A percentile compares a stretch with the other conserved stretches of the same genome.
phyloP scores from a whole-genome alignment of 1,140 invertebrate genomes.

The Penaeus japonicus region DNA sequence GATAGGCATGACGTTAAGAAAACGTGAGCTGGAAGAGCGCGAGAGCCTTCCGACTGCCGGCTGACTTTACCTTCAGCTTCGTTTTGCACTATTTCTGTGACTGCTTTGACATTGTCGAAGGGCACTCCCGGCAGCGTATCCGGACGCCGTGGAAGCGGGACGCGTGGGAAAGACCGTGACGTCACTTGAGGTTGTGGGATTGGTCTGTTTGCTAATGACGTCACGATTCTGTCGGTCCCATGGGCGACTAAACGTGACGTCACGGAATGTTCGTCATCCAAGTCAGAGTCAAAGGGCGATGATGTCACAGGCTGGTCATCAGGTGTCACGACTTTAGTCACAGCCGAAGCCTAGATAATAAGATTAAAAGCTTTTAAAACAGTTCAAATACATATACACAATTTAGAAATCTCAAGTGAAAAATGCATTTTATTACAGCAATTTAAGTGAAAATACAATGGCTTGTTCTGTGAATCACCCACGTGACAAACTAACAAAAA shows the following conservation, averaged over 20 bases:
- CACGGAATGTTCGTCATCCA: not conserved
- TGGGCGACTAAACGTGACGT: not conserved
- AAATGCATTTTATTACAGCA: too few relatives aligned
- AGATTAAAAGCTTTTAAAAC: too few relatives aligned
- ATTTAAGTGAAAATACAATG: too few relatives aligned
- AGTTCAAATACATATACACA: too few relatives aligned
- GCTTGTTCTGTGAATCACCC: too few relatives aligned
- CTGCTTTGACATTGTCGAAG: not conserved
- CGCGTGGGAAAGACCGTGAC: not conserved
- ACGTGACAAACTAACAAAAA: too few relatives aligned
- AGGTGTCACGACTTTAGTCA: not conserved
- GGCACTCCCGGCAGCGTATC: not conserved
- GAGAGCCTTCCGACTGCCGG: not conserved
- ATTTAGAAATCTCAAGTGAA: too few relatives aligned
- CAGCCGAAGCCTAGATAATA: not conserved
- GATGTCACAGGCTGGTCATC: not conserved
- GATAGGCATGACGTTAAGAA: not conserved
- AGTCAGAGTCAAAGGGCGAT: not conserved
- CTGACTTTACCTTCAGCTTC: not conserved
- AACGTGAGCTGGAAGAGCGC: not conserved
- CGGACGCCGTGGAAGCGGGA: conserved; percentile 11
- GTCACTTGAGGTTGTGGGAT: not conserved
- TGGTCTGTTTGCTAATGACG: not conserved
- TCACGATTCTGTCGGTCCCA: not conserved
- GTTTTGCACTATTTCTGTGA: not conserved